phyloP scores from a whole-genome alignment of 2,113 vertebrate species.

The Pardalotus punctatus region DNA sequence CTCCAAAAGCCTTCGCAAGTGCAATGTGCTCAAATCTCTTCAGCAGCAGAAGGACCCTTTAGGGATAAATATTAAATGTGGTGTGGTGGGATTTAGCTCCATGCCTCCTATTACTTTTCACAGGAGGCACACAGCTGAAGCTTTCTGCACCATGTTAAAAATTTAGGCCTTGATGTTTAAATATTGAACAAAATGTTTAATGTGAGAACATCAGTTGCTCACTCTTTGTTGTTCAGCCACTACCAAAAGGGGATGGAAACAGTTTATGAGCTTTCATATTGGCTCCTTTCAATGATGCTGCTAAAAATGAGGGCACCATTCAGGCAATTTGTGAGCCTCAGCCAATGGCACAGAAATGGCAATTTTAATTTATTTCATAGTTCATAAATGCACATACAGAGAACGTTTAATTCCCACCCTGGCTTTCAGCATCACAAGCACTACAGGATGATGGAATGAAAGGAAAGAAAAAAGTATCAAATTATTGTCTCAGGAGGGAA shows the following conservation, averaged over 20 bases:
- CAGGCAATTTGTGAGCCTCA: background rate
- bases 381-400: background rate
- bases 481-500: background rate
- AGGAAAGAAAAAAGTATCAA: background rate
- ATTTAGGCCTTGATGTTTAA: conserved; percentile 46
- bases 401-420: background rate
- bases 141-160: conserved; percentile 10
- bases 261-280: background rate
- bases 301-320: background rate
- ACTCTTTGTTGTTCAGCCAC: background rate
- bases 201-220: background rate
- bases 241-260: background rate
- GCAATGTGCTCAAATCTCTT: background rate
- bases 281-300: background rate
- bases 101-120: background rate
- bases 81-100: background rate
- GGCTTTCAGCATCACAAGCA: background rate
- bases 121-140: background rate
- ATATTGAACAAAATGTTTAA: conserved; percentile 47
- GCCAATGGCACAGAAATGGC: background rate
- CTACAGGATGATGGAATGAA: background rate
- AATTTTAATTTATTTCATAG: background rate
- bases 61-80: conserved; percentile 31
- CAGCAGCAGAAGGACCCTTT: background rate
- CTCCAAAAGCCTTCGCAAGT: background rate